Conservation (phyloP, 1,140 invertebrate genomes). For the Diorhabda sublineata region DNA sequence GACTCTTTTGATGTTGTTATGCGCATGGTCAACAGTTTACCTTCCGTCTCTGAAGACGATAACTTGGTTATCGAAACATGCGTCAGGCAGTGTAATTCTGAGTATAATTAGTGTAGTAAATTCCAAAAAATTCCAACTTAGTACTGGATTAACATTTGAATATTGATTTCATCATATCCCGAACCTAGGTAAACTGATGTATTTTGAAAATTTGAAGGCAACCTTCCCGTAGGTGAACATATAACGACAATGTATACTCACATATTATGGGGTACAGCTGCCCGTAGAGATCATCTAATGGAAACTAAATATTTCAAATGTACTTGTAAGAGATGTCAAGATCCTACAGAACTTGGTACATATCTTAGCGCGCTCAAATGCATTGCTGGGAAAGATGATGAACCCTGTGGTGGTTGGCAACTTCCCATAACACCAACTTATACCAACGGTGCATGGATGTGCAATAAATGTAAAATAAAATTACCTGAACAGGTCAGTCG, state of each 20-base stretch:
- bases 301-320: slow-evolving; percentile 64
- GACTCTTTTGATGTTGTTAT: too few relatives aligned
- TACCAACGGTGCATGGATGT: slow-evolving; percentile 57
- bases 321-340: slow-evolving; percentile 57
- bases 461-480: slow-evolving; percentile 55
- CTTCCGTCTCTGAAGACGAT: too few relatives aligned
- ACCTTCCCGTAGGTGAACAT: slow-evolving; percentile 46
- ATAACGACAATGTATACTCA: slow-evolving; percentile 65
- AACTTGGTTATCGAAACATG: too few relatives aligned
- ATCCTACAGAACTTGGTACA: slow-evolving; percentile 61
- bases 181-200: too few relatives aligned
- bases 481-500: slow-evolving; percentile 36
- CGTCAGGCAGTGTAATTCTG: too few relatives aligned
- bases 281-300: slow-evolving; percentile 57
- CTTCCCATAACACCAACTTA: slow-evolving; percentile 59
- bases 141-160: too few relatives aligned
- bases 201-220: too few relatives aligned
- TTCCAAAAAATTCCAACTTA: too few relatives aligned
- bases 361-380: slow-evolving; percentile 61
- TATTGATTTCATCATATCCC: too few relatives aligned
- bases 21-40: too few relatives aligned
- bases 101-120: too few relatives aligned
- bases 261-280: slow-evolving; percentile 60
- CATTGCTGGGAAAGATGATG: slow-evolving; percentile 48
- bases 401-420: slow-evolving; percentile 46